Evolutionary conservation across 2,797 vertebrate genomes (phyloP).

Genomic region (Acanthurus lineatus): DNA sequence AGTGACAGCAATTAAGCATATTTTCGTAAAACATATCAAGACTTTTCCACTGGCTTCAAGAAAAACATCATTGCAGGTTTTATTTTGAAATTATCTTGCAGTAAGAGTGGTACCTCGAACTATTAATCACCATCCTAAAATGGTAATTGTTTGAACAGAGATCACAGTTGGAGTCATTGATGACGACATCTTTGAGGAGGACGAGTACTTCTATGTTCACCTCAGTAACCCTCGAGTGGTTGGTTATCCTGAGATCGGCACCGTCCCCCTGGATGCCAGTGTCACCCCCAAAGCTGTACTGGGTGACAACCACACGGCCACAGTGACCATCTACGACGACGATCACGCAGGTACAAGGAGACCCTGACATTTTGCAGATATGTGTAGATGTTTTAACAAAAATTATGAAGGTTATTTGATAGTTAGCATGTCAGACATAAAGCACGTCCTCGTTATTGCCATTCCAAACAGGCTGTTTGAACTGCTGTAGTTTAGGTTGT

Average conservation of each 20-base stretch:
- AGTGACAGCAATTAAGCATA: constrained; percentile 16
- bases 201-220: constrained; percentile 90
- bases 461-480: too few species aligned
- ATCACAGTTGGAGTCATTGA: constrained; percentile 90
- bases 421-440: too few species aligned
- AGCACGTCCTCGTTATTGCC: too few species aligned
- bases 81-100: background rate
- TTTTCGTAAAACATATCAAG: constrained; percentile 43
- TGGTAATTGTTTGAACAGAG: constrained; percentile 65
- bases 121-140: background rate
- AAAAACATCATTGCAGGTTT: background rate
- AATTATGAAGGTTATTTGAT: too few species aligned
- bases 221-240: constrained; percentile 87
- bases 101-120: background rate
- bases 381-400: too few species aligned
- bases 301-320: constrained; percentile 86
- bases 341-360: constrained; percentile 85
- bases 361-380: too few species aligned
- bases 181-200: constrained; percentile 91
- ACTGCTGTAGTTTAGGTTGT: too few species aligned
- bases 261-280: constrained; percentile 68
- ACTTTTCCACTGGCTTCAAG: too few species aligned
- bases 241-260: constrained; percentile 78
- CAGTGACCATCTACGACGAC: constrained; percentile 91
- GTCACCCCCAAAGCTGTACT: constrained; percentile 81